Evolutionary conservation across 2,113 vertebrate genomes (phyloP), one percentile per base, ranked within the genome.

Genomic region (Anser brachyrhynchus): DNA sequence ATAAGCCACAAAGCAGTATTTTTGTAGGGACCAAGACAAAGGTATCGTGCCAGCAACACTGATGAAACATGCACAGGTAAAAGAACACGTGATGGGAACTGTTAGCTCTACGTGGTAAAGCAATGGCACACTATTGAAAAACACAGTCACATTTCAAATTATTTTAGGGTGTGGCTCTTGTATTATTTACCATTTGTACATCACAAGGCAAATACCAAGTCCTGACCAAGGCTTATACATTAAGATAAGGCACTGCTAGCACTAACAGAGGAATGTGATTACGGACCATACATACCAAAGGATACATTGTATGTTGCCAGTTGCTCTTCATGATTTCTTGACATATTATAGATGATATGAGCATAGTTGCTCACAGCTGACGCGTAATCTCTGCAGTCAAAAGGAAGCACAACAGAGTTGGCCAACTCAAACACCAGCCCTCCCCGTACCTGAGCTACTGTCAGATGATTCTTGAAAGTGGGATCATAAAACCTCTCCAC

Each of bases 401-500:
- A 98, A 41, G 99, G 99, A 37, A 99, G 98, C 43, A 99, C 69
- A 52, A 84, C 17, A 29, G 99, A 98, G 83, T 98, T 96, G 3
- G 99, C 99, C 96, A 99, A 59, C 65, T 97, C 98, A 51, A 99
- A 99, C 61, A 99, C 84, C 35, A 99, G 95, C 6, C 98, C 99
- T 22, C 98, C 99, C 92, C 99, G 98, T 71, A 99, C 98, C 92
- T 98, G 98, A 17, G 99, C 98, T 93, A 99, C 98, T 1, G 98
- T 90, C 21, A 97, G 98, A 54, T 99, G 98, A 84, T 98, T 98
- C 86, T 98, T 98, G 97, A 99, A 99, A 28, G 98, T 91, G 4
- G 99, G 99, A 97, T 99, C 99, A 41, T 99, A 99, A 97, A 99
- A 99, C 43, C 73, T 97, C 83, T 99, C 98, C 96, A 99, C 99